Evolutionary conservation across 2,113 vertebrate genomes (phyloP), one percentile per base, ranked within the genome.

Genomic region (Pholis gunnellus): DNA sequence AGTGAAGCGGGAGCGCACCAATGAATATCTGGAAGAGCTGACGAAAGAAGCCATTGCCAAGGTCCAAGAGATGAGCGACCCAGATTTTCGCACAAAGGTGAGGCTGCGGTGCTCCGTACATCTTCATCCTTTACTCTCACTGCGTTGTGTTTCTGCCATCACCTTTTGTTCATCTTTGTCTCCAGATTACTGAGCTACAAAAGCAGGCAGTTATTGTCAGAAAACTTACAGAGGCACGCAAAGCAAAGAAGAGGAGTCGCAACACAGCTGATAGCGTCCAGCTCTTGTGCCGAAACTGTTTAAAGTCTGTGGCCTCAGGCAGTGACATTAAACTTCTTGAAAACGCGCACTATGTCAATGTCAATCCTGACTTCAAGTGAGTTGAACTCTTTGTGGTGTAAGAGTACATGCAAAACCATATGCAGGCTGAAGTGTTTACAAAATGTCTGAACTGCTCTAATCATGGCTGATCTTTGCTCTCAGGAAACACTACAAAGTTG

Each of bases 341-440:
- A 57, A 94, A 93, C 5, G 50, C 71, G 0, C 97, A 97, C 88
- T 95, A 96, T 0, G 91, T 99, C 79, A 99, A 96, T 3, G 10
- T 97, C 94, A 98, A 96, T 87, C 91, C 95, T 7, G 57, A 68
- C 2, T 99, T 99, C 52, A 11, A 91, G 98, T 99, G 88, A 96
- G 97, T 79, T 31, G 25, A 48, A 34, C 5, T 67, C 11, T 40
- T 25, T 68, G 5, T 29, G 11, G 27, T 38, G 0, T 6, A 56
- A 54, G 6, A 25, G 20, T 15, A 66, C 0, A 67, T 59, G 20
- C 27, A 13, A 52, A 67, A 68, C 2, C 13, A 9, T 34, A 4
- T 44, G 31, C 1, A 42, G 11, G n/a, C 15, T 3, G 0, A 27
- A 31, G 0, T 36, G 34, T 52, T 75, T n/a, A 20, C 17, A 66